A percentile compares a stretch with the other conserved stretches of the same genome.
Evolutionary conservation across 2,113 vertebrate species (phyloP).

Genomic region (Loxodonta africana): DNA sequence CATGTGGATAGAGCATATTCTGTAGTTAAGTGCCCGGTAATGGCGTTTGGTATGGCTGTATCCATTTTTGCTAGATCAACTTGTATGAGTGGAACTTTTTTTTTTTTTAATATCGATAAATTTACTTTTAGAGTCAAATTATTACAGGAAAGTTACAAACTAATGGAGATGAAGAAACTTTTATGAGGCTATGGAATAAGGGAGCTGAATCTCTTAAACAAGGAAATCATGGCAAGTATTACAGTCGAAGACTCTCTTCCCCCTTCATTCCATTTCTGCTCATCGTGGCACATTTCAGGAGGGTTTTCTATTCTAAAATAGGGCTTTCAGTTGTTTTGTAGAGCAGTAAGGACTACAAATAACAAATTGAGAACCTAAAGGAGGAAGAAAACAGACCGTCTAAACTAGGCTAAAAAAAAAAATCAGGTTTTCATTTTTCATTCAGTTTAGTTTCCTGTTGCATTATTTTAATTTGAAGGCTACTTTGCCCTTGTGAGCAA

Average conservation of each 20-base stretch:
- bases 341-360: neutral
- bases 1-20: neutral
- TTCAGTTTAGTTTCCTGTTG: neutral
- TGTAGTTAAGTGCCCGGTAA: neutral
- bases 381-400: neutral
- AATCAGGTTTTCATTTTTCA: slow-evolving; percentile 54
- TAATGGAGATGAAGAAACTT: slow-evolving; percentile 98
- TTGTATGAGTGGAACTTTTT: neutral
- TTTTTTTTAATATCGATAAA: neutral
- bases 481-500: neutral
- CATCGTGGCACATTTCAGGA: neutral
- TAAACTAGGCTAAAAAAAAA: neutral
- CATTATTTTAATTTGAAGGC: neutral
- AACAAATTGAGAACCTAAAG: neutral
- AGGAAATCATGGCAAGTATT: slow-evolving; percentile 92
- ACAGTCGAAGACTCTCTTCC: neutral
- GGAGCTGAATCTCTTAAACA: slow-evolving; percentile 93
- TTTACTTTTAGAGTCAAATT: slow-evolving; percentile 92
- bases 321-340: neutral
- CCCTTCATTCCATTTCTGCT: neutral
- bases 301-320: neutral
- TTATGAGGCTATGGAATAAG: slow-evolving; percentile 95
- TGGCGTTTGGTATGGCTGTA: neutral
- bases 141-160: slow-evolving; percentile 94
- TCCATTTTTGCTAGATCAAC: neutral